Evolutionary conservation across 2,888 invertebrate species (phyloP).

Genomic region (Psococerastis gibbosa): DNA sequence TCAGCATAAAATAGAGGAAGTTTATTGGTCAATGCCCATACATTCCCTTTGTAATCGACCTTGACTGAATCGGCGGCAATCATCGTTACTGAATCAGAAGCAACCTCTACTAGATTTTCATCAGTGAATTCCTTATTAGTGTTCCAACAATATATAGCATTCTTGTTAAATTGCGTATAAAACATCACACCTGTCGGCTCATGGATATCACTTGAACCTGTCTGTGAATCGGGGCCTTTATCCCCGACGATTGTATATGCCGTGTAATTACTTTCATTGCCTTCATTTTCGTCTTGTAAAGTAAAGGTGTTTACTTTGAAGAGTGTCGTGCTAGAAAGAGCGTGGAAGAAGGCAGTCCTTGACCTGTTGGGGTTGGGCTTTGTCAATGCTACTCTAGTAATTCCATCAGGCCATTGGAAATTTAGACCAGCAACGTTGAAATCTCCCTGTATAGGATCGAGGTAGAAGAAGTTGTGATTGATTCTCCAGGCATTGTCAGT

Average conservation of each 20-base stretch:
- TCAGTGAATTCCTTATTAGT: slow-evolving; percentile 45
- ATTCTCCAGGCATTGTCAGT: slow-evolving; percentile 61
- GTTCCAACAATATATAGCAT: slow-evolving; percentile 66
- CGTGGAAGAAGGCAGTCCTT: slow-evolving; percentile 53
- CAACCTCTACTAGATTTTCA: slow-evolving; percentile 40
- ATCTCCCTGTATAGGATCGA: slow-evolving; percentile 52
- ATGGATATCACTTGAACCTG: slow-evolving; percentile 54
- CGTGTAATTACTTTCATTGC: slow-evolving; percentile 42
- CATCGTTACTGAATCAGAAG: slow-evolving; percentile 38
- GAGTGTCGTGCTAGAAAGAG: slow-evolving; percentile 64
- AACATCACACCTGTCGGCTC: slow-evolving; percentile 47
- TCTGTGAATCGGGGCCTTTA: slow-evolving; percentile 49
- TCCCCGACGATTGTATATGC: slow-evolving; percentile 56
- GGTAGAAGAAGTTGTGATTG: slow-evolving; percentile 52
- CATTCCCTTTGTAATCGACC: too few relatives aligned
- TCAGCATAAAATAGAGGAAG: too few relatives aligned
- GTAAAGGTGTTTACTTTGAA: slow-evolving; percentile 43
- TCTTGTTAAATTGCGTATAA: slow-evolving; percentile 57
- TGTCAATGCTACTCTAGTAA: slow-evolving; percentile 54
- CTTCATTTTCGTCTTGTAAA: slow-evolving; percentile 49
- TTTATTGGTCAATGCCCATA: too few relatives aligned
- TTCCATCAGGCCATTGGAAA: slow-evolving; percentile 70
- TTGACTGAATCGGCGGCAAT: slow-evolving; percentile 67
- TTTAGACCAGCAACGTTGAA: slow-evolving; percentile 54
- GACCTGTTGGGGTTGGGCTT: slow-evolving; percentile 25